Base-by-base conservation (phyloP, 2,113 vertebrate species). In the Paramisgurnus dabryanus region DNA sequence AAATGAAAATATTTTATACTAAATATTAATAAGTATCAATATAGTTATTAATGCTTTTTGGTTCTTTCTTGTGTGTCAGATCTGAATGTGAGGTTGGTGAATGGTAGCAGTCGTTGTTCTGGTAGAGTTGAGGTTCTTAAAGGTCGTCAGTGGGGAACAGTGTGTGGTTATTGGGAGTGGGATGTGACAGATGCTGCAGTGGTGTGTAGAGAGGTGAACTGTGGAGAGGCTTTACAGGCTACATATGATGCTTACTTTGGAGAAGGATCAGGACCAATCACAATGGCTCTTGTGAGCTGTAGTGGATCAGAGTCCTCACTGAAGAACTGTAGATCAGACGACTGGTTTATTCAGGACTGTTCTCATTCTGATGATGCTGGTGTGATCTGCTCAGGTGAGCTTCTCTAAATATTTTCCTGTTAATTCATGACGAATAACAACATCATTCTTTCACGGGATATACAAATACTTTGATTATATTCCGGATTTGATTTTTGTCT, bases 191-290 rank as follows among this genome's bases (percentile, higher is more conserved):
- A 78, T 39, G 73, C 83, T 22, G 67, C 12, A 5, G 81, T 85
- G n/a, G 67, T 85, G 7, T 85, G 84, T n/a, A 68, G 70, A 8
- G 73, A 84, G 76, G 57, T 87, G 80, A 49, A 79, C 39, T 87
- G 86, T 82, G 86, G 86, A 40, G 27, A 34, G 27, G 27, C 27
- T 34, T 2, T 34, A 34, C 27, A 34, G 27, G 27, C 27, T 34
- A 2, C 3, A 3, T 2, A 3, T 34, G 27, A 2, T 34, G 27
- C 27, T 34, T 34, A 34, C 27, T 34, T 34, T 34, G 27, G 27
- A 57, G 0, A 5, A 57, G 53, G 53, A 17, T 17, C 53, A 17
- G 53, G 4, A 17, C 47, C n/a, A 17, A 39, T 67, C 50, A 43
- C 1, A 40, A 43, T 67, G 47, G 18, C 4, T 18, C 0, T 1